Percentiles rank a stretch among this genome's conserved stretches.
Conservation (phyloP, 2,113 vertebrate species). For the Psammodynastes pulverulentus region DNA sequence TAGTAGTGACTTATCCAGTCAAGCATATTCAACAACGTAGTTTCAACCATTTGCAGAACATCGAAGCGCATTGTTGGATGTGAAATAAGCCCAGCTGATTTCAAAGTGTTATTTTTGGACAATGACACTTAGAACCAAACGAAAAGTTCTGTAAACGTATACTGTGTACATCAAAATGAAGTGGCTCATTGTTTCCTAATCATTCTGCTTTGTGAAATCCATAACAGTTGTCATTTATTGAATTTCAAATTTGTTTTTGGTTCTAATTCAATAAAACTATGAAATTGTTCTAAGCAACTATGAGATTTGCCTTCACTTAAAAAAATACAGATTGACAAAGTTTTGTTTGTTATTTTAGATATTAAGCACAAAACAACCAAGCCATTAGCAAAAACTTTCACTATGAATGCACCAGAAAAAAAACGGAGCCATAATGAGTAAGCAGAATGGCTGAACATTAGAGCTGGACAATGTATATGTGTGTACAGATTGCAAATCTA, state of each 20-base stretch:
- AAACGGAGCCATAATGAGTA: conserved; percentile 45
- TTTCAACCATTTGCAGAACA: not conserved
- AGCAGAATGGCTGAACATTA: conserved; percentile 59
- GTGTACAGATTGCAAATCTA: conserved; percentile 44
- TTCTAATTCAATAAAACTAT: not conserved
- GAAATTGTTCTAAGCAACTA: conserved; percentile 7
- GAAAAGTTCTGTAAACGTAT: not conserved
- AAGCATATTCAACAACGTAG: not conserved
- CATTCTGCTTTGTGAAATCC: not conserved
- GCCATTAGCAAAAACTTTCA: conserved; percentile 48
- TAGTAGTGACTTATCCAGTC: conserved; percentile 40
- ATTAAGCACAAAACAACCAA: conserved; percentile 25
- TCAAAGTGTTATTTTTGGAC: not conserved
- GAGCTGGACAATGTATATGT: conserved; percentile 57
- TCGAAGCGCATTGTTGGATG: not conserved
- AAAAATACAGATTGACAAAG: conserved; percentile 23
- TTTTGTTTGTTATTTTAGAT: conserved; percentile 4
- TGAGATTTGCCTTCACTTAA: conserved; percentile 49
- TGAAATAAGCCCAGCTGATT: not conserved
- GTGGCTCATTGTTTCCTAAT: not conserved
- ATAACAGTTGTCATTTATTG: not conserved
- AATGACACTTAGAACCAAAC: not conserved
- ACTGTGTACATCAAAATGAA: not conserved
- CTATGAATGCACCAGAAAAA: conserved; percentile 50
- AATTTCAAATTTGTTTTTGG: not conserved